Percentiles rank a stretch among this genome's conserved stretches.
These are phyloP conservation scores for Burhinus bistriatus DNA, from an alignment of 2,113 vertebrate genomes.

Conservation along the genomic window DNA sequence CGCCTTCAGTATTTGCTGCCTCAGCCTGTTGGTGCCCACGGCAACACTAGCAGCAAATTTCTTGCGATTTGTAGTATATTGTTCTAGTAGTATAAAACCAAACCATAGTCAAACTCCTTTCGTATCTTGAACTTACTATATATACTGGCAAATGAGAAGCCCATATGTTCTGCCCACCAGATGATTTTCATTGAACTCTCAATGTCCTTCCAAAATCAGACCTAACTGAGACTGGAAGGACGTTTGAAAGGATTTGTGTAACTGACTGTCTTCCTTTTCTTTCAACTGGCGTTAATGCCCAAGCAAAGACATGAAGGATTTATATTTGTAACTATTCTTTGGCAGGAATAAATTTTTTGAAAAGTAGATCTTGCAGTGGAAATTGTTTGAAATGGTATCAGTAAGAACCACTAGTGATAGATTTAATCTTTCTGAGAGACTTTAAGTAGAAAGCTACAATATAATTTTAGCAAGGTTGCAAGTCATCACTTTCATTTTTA, in stretches of 20 bases:
- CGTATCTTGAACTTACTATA: background rate
- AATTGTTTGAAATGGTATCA: background rate
- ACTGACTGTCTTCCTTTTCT: background rate
- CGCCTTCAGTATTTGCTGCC: background rate
- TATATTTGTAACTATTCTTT: background rate
- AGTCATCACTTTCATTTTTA: background rate
- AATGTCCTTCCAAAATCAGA: background rate
- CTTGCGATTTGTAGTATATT: background rate
- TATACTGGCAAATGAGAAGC: background rate
- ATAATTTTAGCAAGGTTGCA: background rate
- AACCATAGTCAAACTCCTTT: background rate
- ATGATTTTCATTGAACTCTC: background rate
- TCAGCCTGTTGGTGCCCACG: fast-evolving
- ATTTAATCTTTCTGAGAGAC: background rate
- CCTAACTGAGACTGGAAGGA: background rate
- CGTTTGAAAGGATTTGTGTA: background rate
- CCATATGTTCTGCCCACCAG: background rate
- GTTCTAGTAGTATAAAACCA: background rate
- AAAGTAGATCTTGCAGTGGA: background rate
- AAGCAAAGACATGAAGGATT: background rate
- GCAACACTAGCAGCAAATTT: background rate
- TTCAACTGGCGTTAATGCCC: background rate
- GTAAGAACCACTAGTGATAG: background rate
- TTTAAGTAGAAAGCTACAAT: background rate
- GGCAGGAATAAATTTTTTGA: background rate